A percentile compares a stretch with the other conserved stretches of the same genome.
These are phyloP conservation scores for Candidula unifasciata DNA, from an alignment of 2,888 invertebrate species.

Conservation along the genomic window DNA sequence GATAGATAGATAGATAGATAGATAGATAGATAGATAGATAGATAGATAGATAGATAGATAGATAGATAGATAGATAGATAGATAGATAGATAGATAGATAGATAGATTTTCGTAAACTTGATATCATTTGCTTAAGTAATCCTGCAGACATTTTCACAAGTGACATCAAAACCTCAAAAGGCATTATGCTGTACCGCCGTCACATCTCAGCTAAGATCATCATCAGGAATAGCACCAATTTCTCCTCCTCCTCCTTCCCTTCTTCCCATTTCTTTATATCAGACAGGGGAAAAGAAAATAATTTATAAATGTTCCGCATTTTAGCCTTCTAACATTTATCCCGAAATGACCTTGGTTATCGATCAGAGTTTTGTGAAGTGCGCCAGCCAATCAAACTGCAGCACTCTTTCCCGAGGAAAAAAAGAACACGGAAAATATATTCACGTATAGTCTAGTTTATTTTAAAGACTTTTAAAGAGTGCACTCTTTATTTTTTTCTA, in stretches of 20 bases:
- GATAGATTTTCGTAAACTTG: neutral
- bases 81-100: neutral
- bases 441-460: too few species aligned
- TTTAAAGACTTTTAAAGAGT: too few species aligned
- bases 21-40: too few species aligned
- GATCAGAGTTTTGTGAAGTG: neutral
- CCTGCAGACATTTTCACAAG: neutral
- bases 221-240: neutral
- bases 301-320: neutral
- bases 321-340: neutral
- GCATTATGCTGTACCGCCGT: neutral
- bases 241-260: neutral
- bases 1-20: too few species aligned
- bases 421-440: neutral
- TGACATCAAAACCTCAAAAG: neutral
- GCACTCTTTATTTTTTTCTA: too few species aligned
- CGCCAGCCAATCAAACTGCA: slow-evolving; percentile 1
- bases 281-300: too few species aligned
- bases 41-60: too few species aligned
- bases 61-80: too few species aligned
- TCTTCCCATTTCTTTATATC: too few species aligned
- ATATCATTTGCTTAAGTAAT: neutral
- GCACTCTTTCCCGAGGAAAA: neutral
- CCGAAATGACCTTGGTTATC: neutral
- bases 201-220: neutral